These are phyloP conservation scores for Drosophila auraria DNA, from an alignment of 1,140 invertebrate genomes.

Conservation along the genomic window DNA sequence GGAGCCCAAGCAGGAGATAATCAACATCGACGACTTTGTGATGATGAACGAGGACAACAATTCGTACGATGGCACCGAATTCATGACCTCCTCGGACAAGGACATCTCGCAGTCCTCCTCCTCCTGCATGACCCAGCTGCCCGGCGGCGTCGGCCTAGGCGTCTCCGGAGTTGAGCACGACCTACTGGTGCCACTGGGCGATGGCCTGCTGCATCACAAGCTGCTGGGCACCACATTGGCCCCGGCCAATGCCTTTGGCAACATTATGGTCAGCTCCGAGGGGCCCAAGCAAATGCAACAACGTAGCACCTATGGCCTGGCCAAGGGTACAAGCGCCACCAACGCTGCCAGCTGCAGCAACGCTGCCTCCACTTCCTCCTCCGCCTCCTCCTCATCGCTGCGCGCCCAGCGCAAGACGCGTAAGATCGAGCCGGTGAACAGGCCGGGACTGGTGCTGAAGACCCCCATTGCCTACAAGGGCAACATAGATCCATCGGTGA, in stretches of 20 bases:
- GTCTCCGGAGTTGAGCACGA: conserved; percentile 59
- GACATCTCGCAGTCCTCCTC: conserved; percentile 77
- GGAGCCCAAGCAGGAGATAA: conserved; percentile 81
- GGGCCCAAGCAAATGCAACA: conserved; percentile 67
- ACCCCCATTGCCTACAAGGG: conserved; percentile 93
- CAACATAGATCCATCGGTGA: conserved; percentile 91
- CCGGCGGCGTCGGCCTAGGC: conserved; percentile 32
- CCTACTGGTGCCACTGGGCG: conserved; percentile 67
- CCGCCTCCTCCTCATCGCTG: conserved; percentile 28
- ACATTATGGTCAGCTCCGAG: conserved; percentile 82
- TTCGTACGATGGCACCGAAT: conserved; percentile 85
- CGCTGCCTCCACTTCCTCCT: conserved; percentile 38
- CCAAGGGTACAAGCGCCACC: conserved; percentile 18
- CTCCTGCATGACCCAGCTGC: conserved; percentile 67
- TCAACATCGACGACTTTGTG: conserved; percentile 84
- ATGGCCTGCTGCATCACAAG: conserved; percentile 73
- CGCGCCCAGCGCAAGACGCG: conserved; percentile 82
- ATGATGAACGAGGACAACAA: conserved; percentile 84
- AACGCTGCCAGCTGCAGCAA: conserved; percentile 29
- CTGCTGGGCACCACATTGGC: conserved; percentile 63
- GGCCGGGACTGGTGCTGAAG: conserved; percentile 91
- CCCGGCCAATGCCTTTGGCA: conserved; percentile 84
- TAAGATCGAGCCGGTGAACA: conserved; percentile 91
- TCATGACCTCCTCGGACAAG: conserved; percentile 79
- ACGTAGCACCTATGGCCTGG: conserved; percentile 64